Percentiles rank a stretch among this genome's conserved stretches.
Conservation (phyloP, 1,140 invertebrate genomes). For the Aphaenogaster ashmeadi region DNA sequence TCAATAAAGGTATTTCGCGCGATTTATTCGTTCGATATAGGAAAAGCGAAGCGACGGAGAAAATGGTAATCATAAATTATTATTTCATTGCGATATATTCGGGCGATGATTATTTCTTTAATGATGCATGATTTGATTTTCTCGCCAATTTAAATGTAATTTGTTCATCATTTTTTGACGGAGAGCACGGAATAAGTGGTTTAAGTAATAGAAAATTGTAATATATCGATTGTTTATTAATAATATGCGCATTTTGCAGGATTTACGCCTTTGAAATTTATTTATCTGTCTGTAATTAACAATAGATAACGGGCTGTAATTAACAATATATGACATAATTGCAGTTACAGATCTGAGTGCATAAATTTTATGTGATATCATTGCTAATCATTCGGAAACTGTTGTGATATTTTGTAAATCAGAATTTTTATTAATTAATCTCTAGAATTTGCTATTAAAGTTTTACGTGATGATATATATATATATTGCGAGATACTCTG, state of each 20-base stretch:
- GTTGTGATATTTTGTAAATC: background rate
- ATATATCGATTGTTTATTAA: background rate
- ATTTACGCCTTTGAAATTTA: background rate
- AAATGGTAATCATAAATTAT: background rate
- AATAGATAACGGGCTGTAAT: background rate
- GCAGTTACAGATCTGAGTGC: background rate
- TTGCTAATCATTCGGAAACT: background rate
- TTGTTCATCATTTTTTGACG: background rate
- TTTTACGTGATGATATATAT: background rate
- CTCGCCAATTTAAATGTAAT: background rate
- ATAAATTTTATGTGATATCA: slow-evolving; percentile 1
- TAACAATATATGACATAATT: background rate
- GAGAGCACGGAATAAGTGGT: background rate
- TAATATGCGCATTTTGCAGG: background rate
- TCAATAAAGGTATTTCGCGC: background rate
- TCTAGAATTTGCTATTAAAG: background rate
- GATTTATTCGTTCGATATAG: slow-evolving; percentile 11
- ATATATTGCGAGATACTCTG: background rate
- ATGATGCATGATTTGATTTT: slow-evolving; percentile 4
- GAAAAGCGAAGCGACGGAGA: too few species aligned
- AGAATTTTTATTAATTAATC: background rate
- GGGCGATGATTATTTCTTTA: slow-evolving; percentile 11
- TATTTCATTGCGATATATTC: background rate
- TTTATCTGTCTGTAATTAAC: background rate
- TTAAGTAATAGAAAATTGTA: background rate